Base-by-base conservation (phyloP, 2,888 invertebrate species). In the Amphipyra tragopoginis region DNA sequence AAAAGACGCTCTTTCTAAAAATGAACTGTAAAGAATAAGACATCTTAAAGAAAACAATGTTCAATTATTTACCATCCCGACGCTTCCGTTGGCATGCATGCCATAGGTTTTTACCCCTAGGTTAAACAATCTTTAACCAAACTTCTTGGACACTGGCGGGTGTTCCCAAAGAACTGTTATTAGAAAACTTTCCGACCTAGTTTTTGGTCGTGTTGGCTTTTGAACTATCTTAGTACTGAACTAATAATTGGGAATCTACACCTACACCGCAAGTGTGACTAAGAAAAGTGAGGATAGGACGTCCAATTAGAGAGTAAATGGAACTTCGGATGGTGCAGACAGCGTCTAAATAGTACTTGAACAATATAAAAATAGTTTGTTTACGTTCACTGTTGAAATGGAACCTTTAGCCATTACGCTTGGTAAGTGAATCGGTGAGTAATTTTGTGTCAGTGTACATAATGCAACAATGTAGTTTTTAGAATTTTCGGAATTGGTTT, bases 171-270 rank as follows among this genome's bases (percentile, higher is more conserved):
- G 79, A 75, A 75, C 58, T 62, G 62, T 81, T 81, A 80, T 80
- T 81, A 79, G 80, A 79, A 79, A 80, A 80, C 62, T 80, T 80
- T 39, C 40, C 40, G 63, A 65, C 63, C 72, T 56, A 67, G 65
- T 77, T 73, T 68, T 71, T 69, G 58, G 63, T 51, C 52, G 59
- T 64, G 61, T 73, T 76, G 74, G 70, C 65, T 67, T 76, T 71
- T 66, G 55, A 79, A 69, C 73, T 76, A 76, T 78, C 72, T 80
- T 60, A 79, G 73, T 53, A 62, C 66, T 73, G 65, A 77, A 80
- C 73, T 77, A 76, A 63, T 76, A 75, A 78, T 74, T 66, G 72
- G 64, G 54, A 48, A 54, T 60, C 61, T 33, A 60, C 38, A 59
- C 52, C 61, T 33, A 60, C 38, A 59, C 52, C 40, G 42, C 51